Evolutionary conservation across 2,113 vertebrate genomes (phyloP).

Genomic region (Larimichthys crocea): DNA sequence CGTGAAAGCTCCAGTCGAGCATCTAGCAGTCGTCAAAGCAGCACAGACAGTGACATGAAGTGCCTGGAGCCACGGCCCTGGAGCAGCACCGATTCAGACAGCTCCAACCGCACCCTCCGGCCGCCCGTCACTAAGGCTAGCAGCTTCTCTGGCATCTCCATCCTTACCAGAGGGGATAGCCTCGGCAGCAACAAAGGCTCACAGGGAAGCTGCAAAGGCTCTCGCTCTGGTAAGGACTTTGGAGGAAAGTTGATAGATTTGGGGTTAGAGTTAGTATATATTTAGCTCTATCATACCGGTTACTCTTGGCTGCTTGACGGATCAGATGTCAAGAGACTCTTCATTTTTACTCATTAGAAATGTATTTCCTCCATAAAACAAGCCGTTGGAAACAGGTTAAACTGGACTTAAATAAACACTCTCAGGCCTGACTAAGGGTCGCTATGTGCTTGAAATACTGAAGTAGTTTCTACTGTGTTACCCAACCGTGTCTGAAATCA

Average conservation of each 20-base stretch:
- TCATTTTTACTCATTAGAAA: constrained; percentile 10
- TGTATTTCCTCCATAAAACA: constrained; percentile 6
- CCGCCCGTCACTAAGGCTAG: constrained; percentile 98
- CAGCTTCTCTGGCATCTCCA: constrained; percentile 99
- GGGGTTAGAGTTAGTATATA: too few species aligned
- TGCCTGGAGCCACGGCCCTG: constrained; percentile 96
- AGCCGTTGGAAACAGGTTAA: background rate
- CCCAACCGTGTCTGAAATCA: background rate
- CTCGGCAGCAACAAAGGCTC: constrained; percentile 93
- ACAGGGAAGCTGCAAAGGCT: constrained; percentile 87
- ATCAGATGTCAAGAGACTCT: background rate
- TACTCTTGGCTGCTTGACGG: constrained; percentile 3
- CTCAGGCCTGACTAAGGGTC: background rate
- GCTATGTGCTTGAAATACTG: background rate
- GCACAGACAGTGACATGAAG: constrained; percentile 97
- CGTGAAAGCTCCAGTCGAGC: constrained; percentile 91
- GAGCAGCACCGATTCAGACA: constrained; percentile 98
- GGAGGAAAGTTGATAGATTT: background rate
- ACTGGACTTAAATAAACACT: background rate
- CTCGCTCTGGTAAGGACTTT: constrained; percentile 87
- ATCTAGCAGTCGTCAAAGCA: constrained; percentile 97
- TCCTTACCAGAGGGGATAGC: constrained; percentile 96
- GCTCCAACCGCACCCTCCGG: constrained; percentile 91
- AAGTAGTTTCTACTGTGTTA: background rate
- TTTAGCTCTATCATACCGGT: background rate